Conservation (phyloP, 2,888 invertebrate genomes). For the Eudasyphora cyanicolor region DNA sequence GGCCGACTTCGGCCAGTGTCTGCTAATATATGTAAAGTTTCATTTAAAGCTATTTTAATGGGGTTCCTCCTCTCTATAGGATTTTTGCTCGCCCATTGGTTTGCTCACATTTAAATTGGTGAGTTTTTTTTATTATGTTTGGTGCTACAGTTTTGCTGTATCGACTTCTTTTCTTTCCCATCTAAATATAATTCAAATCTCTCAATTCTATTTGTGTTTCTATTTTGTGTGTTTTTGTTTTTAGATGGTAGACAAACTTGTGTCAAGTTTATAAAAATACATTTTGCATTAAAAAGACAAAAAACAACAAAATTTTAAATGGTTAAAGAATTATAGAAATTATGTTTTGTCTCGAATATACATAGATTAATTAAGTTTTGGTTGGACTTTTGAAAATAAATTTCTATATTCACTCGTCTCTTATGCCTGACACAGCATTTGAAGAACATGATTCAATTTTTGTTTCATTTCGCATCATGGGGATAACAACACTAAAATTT, state of each 20-base stretch:
- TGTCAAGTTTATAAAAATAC: conserved; percentile 62
- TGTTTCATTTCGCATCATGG: conserved; percentile 1
- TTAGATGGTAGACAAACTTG: conserved; percentile 46
- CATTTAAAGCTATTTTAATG: conserved; percentile 27
- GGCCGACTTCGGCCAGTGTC: neutral
- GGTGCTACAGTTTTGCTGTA: neutral
- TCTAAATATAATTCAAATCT: conserved; percentile 35
- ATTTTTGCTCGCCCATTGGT: neutral
- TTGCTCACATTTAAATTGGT: conserved; percentile 35
- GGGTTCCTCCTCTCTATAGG: conserved; percentile 24
- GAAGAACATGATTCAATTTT: no score
- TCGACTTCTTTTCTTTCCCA: neutral
- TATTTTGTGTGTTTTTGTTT: neutral
- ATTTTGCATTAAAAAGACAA: neutral
- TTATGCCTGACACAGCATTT: no score
- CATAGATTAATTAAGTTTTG: conserved; percentile 2
- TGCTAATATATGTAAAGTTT: conserved; percentile 33
- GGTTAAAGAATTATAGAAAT: conserved; percentile 11
- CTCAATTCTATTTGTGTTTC: conserved; percentile 19
- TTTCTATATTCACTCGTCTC: no score
- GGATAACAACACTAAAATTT: no score
- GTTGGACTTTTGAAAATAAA: neutral
- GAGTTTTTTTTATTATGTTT: conserved; percentile 37
- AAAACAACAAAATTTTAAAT: neutral
- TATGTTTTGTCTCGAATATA: conserved; percentile 35